Evolutionary conservation across 2,888 invertebrate species (phyloP).

Genomic region (Agrochola lychnidis): DNA sequence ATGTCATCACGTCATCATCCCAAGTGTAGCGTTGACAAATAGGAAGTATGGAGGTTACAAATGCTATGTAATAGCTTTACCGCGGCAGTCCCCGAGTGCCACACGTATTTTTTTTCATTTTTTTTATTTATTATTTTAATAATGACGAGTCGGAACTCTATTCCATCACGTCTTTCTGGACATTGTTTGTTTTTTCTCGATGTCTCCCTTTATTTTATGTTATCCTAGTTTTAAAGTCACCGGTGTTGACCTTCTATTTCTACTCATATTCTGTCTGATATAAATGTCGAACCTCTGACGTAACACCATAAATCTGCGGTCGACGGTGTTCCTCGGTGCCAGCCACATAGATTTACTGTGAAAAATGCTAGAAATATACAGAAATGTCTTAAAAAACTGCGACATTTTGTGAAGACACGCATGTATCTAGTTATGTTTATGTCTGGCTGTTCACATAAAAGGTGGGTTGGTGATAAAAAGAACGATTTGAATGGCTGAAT

Average conservation of each 20-base stretch:
- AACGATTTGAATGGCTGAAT: slow-evolving; percentile 8
- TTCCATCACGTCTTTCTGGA: too few relatives aligned
- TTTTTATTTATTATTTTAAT: too few relatives aligned
- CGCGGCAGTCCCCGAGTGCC: too few relatives aligned
- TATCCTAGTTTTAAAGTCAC: neutral
- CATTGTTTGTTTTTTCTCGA: too few relatives aligned
- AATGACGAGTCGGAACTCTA: too few relatives aligned
- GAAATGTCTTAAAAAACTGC: slow-evolving; percentile 17
- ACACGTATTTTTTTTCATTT: too few relatives aligned
- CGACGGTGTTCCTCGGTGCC: slow-evolving; percentile 43
- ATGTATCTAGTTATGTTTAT: slow-evolving; percentile 26
- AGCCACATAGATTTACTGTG: slow-evolving; percentile 36
- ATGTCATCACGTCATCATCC: too few relatives aligned
- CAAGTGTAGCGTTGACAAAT: too few relatives aligned
- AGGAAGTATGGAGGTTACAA: too few relatives aligned
- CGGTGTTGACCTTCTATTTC: neutral
- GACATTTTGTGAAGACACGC: slow-evolving; percentile 36
- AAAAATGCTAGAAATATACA: slow-evolving; percentile 39
- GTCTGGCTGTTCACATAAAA: slow-evolving; percentile 26
- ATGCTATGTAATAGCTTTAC: too few relatives aligned
- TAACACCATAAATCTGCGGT: slow-evolving; percentile 27
- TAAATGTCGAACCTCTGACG: slow-evolving; percentile 41
- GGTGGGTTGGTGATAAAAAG: slow-evolving; percentile 16
- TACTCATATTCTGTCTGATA: neutral
- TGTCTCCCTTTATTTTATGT: too few relatives aligned